Percentiles rank a stretch among this genome's conserved stretches.
Conservation (phyloP, 2,113 vertebrate genomes). For the Otolemur garnettii region DNA sequence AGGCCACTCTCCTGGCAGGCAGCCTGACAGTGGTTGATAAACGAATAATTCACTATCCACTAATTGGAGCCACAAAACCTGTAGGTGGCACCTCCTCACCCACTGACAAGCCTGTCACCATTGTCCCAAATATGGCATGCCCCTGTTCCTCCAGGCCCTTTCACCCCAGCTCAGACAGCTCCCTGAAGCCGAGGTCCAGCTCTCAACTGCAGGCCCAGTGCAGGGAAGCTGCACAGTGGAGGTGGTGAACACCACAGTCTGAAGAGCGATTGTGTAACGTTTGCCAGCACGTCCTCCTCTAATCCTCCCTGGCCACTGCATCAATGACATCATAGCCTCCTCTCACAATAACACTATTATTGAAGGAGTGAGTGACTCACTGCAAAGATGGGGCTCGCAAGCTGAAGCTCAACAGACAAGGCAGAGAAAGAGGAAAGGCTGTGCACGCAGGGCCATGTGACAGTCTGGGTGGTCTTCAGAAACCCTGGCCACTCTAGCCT, state of each 20-base stretch:
- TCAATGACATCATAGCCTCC: neutral
- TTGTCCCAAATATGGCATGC: neutral
- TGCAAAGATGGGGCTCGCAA: neutral
- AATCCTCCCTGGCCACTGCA: neutral
- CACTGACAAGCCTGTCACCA: neutral
- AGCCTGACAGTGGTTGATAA: slow-evolving; percentile 43
- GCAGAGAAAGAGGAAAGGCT: neutral
- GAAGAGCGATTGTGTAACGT: neutral
- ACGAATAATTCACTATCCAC: slow-evolving; percentile 64
- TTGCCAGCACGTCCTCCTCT: neutral
- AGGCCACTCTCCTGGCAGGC: slow-evolving; percentile 51
- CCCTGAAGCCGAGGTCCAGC: neutral
- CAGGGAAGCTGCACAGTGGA: neutral
- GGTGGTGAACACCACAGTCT: neutral
- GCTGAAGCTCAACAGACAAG: neutral
- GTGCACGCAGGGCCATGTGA: fast-evolving
- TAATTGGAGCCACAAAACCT: neutral
- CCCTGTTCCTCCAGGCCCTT: too few species aligned
- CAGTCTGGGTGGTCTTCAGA: neutral
- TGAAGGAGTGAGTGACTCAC: neutral
- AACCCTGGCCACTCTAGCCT: neutral
- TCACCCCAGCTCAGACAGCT: neutral
- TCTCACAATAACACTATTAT: neutral
- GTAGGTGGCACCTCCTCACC: neutral
- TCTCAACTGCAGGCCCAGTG: neutral